A percentile compares a stretch with the other conserved stretches of the same genome.
Evolutionary conservation across 30 jellyfish, hydroid and myxozoan genomes (phyloP).

Genomic region (Rhopilema esculentum): DNA sequence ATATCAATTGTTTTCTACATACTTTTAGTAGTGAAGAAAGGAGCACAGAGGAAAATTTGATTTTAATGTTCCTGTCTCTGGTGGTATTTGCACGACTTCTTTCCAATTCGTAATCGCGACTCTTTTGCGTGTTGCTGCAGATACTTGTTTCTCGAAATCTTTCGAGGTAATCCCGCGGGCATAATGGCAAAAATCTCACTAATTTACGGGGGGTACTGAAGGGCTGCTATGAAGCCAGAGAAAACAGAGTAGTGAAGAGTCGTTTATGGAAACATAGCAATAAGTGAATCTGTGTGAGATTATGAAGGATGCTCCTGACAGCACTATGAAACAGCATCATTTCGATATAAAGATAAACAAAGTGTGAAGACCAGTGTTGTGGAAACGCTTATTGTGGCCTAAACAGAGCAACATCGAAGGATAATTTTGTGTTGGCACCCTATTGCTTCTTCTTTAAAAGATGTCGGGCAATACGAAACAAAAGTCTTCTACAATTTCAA

Average conservation of each 20-base stretch:
- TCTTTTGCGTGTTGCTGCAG: neutral
- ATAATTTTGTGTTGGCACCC: neutral
- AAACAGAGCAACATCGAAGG: neutral
- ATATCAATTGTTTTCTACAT: too few species aligned
- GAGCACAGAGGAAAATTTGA: too few species aligned
- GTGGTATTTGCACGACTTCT: too few species aligned
- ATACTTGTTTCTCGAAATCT: neutral
- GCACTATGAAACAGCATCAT: neutral
- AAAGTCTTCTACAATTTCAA: constrained; percentile 67
- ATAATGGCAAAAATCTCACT: neutral
- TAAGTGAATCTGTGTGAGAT: neutral
- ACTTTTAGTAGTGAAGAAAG: too few species aligned
- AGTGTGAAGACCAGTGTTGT: neutral
- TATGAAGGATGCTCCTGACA: neutral
- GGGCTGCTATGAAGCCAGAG: neutral
- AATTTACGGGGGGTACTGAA: neutral
- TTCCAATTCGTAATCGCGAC: too few species aligned
- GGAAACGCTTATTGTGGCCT: neutral
- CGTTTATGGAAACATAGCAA: neutral
- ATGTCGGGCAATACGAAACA: constrained; percentile 70
- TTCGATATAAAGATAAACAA: neutral
- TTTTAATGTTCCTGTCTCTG: too few species aligned
- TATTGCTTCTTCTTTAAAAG: neutral
- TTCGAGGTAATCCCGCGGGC: neutral
- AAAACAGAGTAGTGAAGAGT: neutral